phyloP scores from a whole-genome alignment of 2,888 invertebrate genomes.

The Eupithecia exiguata region DNA sequence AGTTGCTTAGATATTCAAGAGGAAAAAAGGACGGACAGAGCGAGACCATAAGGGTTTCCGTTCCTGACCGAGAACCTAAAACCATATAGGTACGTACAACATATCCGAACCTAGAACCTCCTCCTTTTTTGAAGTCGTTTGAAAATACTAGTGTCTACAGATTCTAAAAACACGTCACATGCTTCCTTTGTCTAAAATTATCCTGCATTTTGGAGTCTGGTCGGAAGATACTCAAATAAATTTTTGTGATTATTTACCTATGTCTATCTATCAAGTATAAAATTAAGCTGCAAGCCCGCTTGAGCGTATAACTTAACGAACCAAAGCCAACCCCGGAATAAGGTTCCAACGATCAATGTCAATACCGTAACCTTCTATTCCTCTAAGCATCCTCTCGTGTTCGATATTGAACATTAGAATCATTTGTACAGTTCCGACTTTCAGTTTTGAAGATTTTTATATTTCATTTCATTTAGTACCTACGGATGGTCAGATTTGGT shows the following conservation, averaged over 20 bases:
- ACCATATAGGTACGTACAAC: too few relatives aligned
- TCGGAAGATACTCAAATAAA: not conserved
- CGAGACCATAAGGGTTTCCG: too few relatives aligned
- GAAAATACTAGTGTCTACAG: too few relatives aligned
- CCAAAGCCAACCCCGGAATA: slow-evolving; percentile 35
- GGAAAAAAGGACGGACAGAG: too few relatives aligned
- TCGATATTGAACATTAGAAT: not conserved
- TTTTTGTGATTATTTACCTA: not conserved
- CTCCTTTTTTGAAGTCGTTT: too few relatives aligned
- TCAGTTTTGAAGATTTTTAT: not conserved
- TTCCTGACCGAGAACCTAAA: too few relatives aligned
- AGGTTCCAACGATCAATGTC: slow-evolving; percentile 56
- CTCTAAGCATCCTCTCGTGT: not conserved
- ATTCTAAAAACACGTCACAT: not conserved
- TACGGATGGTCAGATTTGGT: not conserved
- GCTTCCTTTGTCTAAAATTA: not conserved
- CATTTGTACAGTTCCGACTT: not conserved
- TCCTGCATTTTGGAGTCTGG: not conserved
- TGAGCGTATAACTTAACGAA: slow-evolving; percentile 29
- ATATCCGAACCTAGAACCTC: too few relatives aligned
- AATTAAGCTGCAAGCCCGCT: slow-evolving; percentile 33
- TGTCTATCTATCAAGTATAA: not conserved
- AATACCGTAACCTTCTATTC: slow-evolving; percentile 49
- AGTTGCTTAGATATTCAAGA: too few relatives aligned
- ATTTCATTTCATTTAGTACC: too few relatives aligned